Conservation (phyloP, 2,888 invertebrate species). For the Agrochola circellaris region DNA sequence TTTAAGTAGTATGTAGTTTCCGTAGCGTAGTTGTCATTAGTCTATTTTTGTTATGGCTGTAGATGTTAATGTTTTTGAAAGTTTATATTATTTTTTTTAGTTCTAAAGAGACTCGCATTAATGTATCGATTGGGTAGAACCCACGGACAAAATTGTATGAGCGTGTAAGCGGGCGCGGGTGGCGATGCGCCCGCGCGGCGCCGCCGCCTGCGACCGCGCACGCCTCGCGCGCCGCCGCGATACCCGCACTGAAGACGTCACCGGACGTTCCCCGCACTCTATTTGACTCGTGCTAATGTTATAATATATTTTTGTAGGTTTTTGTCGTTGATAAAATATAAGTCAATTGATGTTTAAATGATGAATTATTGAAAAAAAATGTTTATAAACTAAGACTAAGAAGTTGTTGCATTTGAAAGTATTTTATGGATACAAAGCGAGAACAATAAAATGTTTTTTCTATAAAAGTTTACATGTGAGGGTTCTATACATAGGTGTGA, state of each 20-base stretch:
- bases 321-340: slow-evolving; percentile 89
- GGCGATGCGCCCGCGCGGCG: slow-evolving; percentile 43
- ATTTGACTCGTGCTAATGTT: slow-evolving; percentile 88
- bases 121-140: slow-evolving; percentile 80
- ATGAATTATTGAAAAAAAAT: slow-evolving; percentile 89
- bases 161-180: slow-evolving; percentile 55
- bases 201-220: slow-evolving; percentile 34
- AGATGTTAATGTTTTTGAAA: slow-evolving; percentile 90
- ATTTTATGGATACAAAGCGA: slow-evolving; percentile 90
- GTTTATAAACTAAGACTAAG: slow-evolving; percentile 90
- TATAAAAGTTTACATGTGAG: slow-evolving; percentile 89
- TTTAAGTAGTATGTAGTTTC: slow-evolving; percentile 88
- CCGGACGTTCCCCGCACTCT: slow-evolving; percentile 80
- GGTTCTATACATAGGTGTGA: slow-evolving; percentile 82
- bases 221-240: slow-evolving; percentile 63
- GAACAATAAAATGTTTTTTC: slow-evolving; percentile 90
- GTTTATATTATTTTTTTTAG: slow-evolving; percentile 88
- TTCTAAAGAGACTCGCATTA: slow-evolving; percentile 83
- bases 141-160: slow-evolving; percentile 70
- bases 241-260: slow-evolving; percentile 68
- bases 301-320: slow-evolving; percentile 90
- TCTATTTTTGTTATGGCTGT: slow-evolving; percentile 90
- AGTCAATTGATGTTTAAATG: slow-evolving; percentile 89
- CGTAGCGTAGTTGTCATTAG: slow-evolving; percentile 89
- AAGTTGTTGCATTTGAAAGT: slow-evolving; percentile 91